phyloP scores from a whole-genome alignment of 2,888 invertebrate genomes.

The Leptinotarsa peninsularis region DNA sequence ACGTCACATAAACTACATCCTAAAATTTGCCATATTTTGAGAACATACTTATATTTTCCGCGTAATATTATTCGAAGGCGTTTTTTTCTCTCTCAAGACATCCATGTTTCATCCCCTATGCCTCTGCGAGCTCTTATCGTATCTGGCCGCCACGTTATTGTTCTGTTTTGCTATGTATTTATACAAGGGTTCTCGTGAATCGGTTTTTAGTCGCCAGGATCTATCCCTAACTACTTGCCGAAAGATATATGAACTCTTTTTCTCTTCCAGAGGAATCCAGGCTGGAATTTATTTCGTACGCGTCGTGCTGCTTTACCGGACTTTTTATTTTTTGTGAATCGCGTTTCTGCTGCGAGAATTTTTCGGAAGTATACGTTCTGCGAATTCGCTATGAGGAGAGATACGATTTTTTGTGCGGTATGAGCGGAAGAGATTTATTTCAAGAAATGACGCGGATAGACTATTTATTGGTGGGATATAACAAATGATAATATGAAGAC shows the following conservation, averaged over 20 bases:
- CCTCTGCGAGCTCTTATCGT: slow-evolving; percentile 39
- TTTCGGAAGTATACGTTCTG: not conserved
- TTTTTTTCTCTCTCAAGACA: not conserved
- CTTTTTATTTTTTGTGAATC: slow-evolving; percentile 34
- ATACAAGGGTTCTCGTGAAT: slow-evolving; percentile 55
- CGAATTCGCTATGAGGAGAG: slow-evolving; percentile 27
- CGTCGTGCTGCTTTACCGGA: slow-evolving; percentile 12
- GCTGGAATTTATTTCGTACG: slow-evolving; percentile 36
- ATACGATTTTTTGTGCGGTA: slow-evolving; percentile 25
- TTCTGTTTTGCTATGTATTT: slow-evolving; percentile 61
- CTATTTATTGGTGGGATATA: not conserved
- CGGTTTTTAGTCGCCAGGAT: slow-evolving; percentile 58
- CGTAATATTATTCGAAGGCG: not conserved
- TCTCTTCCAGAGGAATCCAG: slow-evolving; percentile 31
- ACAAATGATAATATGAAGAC: not conserved
- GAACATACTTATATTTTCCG: not conserved
- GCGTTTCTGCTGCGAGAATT: slow-evolving; percentile 29
- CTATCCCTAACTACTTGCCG: slow-evolving; percentile 50
- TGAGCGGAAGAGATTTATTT: slow-evolving; percentile 6
- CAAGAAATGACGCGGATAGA: not conserved
- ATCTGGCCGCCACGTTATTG: slow-evolving; percentile 49
- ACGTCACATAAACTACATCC: not conserved
- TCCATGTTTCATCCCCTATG: slow-evolving; percentile 33
- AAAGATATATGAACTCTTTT: slow-evolving; percentile 43
- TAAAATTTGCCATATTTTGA: not conserved